phyloP scores from a whole-genome alignment of 2,797 vertebrate species.

The Coregonus sp. region DNA sequence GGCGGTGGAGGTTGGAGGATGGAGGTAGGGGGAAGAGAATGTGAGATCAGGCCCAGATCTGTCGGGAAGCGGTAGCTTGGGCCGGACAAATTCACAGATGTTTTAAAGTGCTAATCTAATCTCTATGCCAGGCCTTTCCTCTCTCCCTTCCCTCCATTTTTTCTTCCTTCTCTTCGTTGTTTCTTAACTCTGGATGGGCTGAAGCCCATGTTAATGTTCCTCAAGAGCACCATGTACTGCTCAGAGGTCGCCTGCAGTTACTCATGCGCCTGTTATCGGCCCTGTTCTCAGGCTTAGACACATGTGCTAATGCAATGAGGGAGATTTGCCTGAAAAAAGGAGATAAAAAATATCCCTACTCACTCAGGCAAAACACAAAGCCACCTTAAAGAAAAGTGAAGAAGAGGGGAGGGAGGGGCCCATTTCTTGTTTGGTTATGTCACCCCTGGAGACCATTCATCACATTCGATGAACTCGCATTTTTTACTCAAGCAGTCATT shows the following conservation, averaged over 20 bases:
- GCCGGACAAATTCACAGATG: constrained; percentile 80
- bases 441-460: constrained; percentile 59
- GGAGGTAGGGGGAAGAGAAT: constrained; percentile 36
- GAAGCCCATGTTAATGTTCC: constrained; percentile 73
- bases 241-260: constrained; percentile 55
- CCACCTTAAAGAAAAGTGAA: constrained; percentile 25
- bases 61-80: constrained; percentile 70
- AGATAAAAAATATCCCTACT: constrained; percentile 47
- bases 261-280: constrained; percentile 68
- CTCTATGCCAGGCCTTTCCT: constrained; percentile 79
- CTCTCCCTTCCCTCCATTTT: constrained; percentile 3
- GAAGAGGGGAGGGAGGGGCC: constrained; percentile 18
- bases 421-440: constrained; percentile 50
- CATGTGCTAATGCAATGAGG: constrained; percentile 73
- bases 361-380: constrained; percentile 20
- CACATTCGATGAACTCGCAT: constrained; percentile 53
- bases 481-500: constrained; percentile 47
- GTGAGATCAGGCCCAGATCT: constrained; percentile 63
- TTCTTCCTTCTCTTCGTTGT: constrained; percentile 51
- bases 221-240: constrained; percentile 75
- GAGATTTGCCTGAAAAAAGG: constrained; percentile 31
- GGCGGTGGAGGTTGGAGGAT: constrained; percentile 18
- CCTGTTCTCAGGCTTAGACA: constrained; percentile 63
- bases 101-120: constrained; percentile 86
- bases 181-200: constrained; percentile 58